Base-by-base conservation (phyloP, 92 coral and sea anemone species). In the Actinernus sp. region DNA sequence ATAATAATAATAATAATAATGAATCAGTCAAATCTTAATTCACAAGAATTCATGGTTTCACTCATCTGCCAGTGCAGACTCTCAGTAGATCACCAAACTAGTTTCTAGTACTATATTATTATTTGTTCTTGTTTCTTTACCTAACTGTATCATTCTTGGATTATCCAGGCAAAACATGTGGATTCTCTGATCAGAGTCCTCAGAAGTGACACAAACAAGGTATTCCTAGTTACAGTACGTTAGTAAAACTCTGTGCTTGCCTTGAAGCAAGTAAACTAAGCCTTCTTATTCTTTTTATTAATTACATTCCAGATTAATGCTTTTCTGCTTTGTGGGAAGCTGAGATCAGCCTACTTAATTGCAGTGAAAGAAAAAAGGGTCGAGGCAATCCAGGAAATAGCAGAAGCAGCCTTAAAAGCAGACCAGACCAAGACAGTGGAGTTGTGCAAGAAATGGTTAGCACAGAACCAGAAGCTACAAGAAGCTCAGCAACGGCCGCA, bases 341-440 rank as follows among this genome's bases (percentile, higher is more conserved):
- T 95, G 2, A 95, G 85, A 55, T 91, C 99, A 2, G 99, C 99
- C 1, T 95, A 95, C 41, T 83, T 95, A 21, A 78, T 93, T 22
- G 99, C 99, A 16, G 97, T 91, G 1, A 83, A 86, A 33, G 87
- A 88, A 28, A 86, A 81, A 11, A 87, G 93, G 16, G 92, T 89
- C 21, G 95, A 91, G 17, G 88, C 89, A 56, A 81, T 95, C 33
- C 74, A 52, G 34, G 45, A 85, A 77, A 95, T 95, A 24, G 92
- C 90, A 2, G 93, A 86, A 20, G 86, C 81, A 36, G 99, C 99
- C 9, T 48, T 51, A 69, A 88, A 87, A 46, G 74, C 90, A 26
- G 97, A 87, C 8, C 97, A 95, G 47, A 86, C 71, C 3, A 95
- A 91, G 65, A 86, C 93, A 49, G 80, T 91, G 26, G 85, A 86